Evolutionary conservation across 2,113 vertebrate genomes (phyloP).

Genomic region (Xiphophorus hellerii): DNA sequence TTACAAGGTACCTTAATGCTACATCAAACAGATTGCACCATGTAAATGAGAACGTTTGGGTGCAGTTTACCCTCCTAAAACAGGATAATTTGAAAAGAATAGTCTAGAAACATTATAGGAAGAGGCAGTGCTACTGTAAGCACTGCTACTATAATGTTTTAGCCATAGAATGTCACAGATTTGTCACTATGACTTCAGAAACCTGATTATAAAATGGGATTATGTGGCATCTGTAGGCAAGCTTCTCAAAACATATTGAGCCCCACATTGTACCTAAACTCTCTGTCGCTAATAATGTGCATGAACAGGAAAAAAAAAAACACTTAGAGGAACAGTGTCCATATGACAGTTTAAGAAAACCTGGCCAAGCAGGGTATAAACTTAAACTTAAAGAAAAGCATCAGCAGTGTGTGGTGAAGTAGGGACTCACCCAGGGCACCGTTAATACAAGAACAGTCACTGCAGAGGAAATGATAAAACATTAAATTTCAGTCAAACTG

Average conservation of each 20-base stretch:
- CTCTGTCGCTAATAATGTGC: neutral
- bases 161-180: too few species aligned
- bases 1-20: neutral
- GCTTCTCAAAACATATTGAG: too few species aligned
- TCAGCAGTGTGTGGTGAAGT: neutral
- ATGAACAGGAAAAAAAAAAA: neutral
- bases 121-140: neutral
- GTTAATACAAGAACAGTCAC: too few species aligned
- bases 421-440: neutral
- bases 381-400: neutral
- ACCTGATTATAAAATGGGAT: too few species aligned
- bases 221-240: too few species aligned
- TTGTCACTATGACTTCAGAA: too few species aligned
- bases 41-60: neutral
- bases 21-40: neutral
- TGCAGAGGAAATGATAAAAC: too few species aligned
- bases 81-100: neutral
- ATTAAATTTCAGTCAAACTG: too few species aligned
- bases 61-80: neutral
- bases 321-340: too few species aligned
- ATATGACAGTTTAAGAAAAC: too few species aligned
- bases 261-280: neutral
- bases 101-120: neutral
- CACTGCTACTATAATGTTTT: neutral
- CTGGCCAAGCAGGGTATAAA: neutral